Percentiles rank a stretch among this genome's conserved stretches.
phyloP scores from a whole-genome alignment of 2,113 vertebrate genomes.

The Gymnocephalus cernua region DNA sequence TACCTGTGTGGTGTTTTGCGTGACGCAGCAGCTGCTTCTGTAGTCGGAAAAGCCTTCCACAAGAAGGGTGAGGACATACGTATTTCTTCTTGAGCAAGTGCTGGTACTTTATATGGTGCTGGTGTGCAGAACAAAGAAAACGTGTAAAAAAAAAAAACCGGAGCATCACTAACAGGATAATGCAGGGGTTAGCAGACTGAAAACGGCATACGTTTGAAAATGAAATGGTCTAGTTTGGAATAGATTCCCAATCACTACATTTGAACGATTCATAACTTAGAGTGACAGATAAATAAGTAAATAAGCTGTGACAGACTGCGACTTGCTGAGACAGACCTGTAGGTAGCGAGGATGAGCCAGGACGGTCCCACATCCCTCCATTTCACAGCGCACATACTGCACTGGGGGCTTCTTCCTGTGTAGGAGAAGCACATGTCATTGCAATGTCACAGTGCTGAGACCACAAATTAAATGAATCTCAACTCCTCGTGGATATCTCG shows the following conservation, averaged over 20 bases:
- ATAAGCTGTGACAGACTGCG: constrained; percentile 67
- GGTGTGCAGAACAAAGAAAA: constrained; percentile 33
- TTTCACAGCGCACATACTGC: constrained; percentile 98
- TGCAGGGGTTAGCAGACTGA: neutral
- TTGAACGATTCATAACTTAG: neutral
- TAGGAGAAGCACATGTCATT: constrained; percentile 1
- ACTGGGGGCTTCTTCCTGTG: constrained; percentile 97
- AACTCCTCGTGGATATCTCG: too few relatives aligned
- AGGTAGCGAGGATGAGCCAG: constrained; percentile 96
- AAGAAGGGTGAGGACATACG: constrained; percentile 96
- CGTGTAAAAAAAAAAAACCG: neutral
- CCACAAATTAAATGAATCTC: neutral
- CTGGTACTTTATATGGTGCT: constrained; percentile 99
- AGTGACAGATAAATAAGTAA: neutral
- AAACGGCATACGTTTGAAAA: neutral
- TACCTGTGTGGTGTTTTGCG: constrained; percentile 98
- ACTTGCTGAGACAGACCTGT: constrained; percentile 85
- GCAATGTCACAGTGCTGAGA: neutral
- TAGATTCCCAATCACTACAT: neutral
- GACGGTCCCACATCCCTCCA: constrained; percentile 97
- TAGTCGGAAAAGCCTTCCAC: constrained; percentile 96
- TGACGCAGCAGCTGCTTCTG: constrained; percentile 98
- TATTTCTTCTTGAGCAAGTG: constrained; percentile 99
- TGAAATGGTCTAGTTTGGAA: neutral
- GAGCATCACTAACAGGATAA: neutral